These are phyloP conservation scores for Beaufortia kweichowensis DNA, from an alignment of 2,113 vertebrate species.

Conservation along the genomic window DNA sequence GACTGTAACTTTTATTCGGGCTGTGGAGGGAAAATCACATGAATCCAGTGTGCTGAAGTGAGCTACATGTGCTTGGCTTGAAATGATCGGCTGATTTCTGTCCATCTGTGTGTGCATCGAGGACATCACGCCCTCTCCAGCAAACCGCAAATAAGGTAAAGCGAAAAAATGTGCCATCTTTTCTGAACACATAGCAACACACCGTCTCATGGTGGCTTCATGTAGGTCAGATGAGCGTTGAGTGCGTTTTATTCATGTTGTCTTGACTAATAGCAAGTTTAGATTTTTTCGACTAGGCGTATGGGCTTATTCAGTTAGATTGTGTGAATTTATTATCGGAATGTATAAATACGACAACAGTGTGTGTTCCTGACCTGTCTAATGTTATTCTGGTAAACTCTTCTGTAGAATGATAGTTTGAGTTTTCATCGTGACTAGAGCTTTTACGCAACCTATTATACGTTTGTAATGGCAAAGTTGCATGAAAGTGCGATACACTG, in stretches of 20 bases:
- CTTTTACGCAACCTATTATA: neutral
- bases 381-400: neutral
- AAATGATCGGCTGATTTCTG: slow-evolving; percentile 68
- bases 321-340: too few relatives aligned
- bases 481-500: neutral
- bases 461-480: neutral
- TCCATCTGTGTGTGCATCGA: slow-evolving; percentile 64
- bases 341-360: neutral
- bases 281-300: neutral
- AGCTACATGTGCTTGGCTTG: slow-evolving; percentile 70
- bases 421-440: neutral
- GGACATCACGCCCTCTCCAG: slow-evolving; percentile 66
- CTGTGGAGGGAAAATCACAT: slow-evolving; percentile 32
- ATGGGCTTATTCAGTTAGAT: neutral
- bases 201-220: slow-evolving; percentile 62
- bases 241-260: neutral
- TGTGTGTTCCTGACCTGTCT: neutral
- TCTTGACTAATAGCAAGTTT: neutral
- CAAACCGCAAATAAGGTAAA: slow-evolving; percentile 71
- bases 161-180: slow-evolving; percentile 24
- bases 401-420: neutral
- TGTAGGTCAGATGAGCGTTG: slow-evolving; percentile 47
- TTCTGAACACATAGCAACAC: slow-evolving; percentile 24
- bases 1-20: slow-evolving; percentile 49
- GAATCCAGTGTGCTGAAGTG: neutral